These are phyloP conservation scores for Tenthredo livida DNA, from an alignment of 2,888 invertebrate species.

Conservation along the genomic window DNA sequence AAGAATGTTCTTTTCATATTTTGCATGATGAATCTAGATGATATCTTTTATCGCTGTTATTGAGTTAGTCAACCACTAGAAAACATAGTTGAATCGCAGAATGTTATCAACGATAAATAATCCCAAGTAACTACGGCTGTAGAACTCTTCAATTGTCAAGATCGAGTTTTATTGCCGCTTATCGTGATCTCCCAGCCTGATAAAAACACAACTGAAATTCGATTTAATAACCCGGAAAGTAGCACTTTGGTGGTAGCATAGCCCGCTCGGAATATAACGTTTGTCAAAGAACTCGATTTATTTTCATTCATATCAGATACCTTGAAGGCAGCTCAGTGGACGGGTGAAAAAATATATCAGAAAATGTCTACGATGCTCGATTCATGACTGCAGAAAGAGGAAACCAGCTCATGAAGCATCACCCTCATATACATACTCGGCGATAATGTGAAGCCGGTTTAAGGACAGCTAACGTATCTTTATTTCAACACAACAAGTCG, in stretches of 20 bases:
- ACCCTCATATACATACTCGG: not conserved
- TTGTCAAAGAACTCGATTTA: not conserved
- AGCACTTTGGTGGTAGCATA: not conserved
- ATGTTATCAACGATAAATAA: not conserved
- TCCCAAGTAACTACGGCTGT: not conserved
- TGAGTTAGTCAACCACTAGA: not conserved
- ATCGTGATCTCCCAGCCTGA: not conserved
- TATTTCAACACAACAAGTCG: not conserved
- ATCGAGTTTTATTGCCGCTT: not conserved
- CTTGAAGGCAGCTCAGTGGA: not conserved
- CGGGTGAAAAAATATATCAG: not conserved
- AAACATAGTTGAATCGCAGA: not conserved
- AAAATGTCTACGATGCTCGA: not conserved
- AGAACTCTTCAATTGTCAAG: not conserved
- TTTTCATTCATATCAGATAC: constrained; percentile 22
- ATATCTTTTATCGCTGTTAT: not conserved
- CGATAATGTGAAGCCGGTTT: not conserved
- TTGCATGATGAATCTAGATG: no score
- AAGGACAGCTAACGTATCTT: no score
- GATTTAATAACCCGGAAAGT: not conserved
- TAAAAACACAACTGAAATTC: not conserved
- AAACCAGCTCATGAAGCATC: constrained; percentile 23
- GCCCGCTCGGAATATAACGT: not conserved
- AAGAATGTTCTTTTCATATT: no score
- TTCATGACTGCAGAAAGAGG: constrained; percentile 30